Conservation (phyloP, 2,888 invertebrate genomes). For the Troides helena region DNA sequence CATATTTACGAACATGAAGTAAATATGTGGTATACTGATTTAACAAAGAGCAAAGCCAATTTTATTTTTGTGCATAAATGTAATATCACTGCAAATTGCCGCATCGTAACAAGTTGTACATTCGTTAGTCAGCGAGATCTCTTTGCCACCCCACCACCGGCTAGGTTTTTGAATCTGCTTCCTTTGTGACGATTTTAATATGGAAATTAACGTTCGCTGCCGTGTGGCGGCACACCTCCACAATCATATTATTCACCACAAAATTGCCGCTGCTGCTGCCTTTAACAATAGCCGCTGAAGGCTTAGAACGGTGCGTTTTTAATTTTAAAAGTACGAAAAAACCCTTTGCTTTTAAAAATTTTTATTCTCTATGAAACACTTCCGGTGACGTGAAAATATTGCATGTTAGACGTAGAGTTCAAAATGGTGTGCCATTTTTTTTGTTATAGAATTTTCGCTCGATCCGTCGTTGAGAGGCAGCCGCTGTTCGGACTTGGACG, state of each 20-base stretch:
- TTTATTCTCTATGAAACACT: slow-evolving; percentile 28
- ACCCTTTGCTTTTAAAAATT: slow-evolving; percentile 26
- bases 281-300: slow-evolving; percentile 41
- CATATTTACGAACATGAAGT: too few species aligned
- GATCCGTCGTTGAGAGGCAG: slow-evolving; percentile 46
- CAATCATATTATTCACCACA: slow-evolving; percentile 54
- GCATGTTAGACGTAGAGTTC: slow-evolving; percentile 8
- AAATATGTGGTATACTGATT: too few species aligned
- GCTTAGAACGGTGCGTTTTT: slow-evolving; percentile 37
- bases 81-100: slow-evolving; percentile 32
- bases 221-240: slow-evolving; percentile 67
- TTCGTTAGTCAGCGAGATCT: slow-evolving; percentile 33
- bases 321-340: slow-evolving; percentile 32
- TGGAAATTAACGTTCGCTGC: slow-evolving; percentile 78
- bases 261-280: slow-evolving; percentile 37
- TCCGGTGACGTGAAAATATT: slow-evolving; percentile 1
- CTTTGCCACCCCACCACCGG: slow-evolving; percentile 49
- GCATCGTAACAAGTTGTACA: slow-evolving; percentile 38
- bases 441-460: slow-evolving; percentile 52
- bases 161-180: slow-evolving; percentile 79
- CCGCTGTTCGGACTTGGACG: slow-evolving; percentile 42
- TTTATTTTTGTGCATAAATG: background rate
- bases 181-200: slow-evolving; percentile 80
- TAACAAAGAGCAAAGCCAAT: too few species aligned
- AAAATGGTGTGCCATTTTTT: slow-evolving; percentile 16